Conservation (phyloP, 2,113 vertebrate genomes). For the Microtus montanus region DNA sequence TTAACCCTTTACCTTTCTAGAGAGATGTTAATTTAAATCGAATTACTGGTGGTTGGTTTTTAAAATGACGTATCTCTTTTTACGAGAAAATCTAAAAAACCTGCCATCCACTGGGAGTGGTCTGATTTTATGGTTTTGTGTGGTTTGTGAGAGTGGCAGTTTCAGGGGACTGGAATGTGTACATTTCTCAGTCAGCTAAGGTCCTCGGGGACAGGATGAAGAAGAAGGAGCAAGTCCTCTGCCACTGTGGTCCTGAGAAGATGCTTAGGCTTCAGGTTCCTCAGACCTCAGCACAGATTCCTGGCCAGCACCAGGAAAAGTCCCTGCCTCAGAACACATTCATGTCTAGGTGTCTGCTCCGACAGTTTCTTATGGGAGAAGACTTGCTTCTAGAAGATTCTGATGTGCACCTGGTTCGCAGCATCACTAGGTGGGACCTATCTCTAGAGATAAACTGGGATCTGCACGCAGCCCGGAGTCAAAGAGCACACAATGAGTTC, state of each 20-base stretch:
- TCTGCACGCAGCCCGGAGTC: neutral
- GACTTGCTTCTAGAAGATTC: neutral
- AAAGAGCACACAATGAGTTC: neutral
- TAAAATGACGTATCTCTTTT: neutral
- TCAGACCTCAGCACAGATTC: neutral
- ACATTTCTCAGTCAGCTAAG: neutral
- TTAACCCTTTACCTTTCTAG: neutral
- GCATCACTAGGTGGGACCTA: neutral
- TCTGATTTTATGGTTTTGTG: neutral
- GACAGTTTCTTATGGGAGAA: accelerated
- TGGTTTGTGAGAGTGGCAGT: no score
- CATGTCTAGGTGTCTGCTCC: neutral
- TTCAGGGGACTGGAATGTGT: neutral
- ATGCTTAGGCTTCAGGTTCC: no score
- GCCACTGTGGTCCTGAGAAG: accelerated
- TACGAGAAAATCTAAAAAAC: neutral
- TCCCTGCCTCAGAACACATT: neutral
- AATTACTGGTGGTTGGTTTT: neutral
- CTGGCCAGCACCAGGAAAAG: neutral
- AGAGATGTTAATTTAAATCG: neutral
- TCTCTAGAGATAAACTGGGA: neutral
- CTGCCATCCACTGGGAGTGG: neutral
- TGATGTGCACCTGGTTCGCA: neutral
- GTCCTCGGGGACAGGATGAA: neutral
- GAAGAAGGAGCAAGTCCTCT: no score